Conservation (phyloP, 2,888 invertebrate species). For the Hydroisotoma schaefferi region DNA sequence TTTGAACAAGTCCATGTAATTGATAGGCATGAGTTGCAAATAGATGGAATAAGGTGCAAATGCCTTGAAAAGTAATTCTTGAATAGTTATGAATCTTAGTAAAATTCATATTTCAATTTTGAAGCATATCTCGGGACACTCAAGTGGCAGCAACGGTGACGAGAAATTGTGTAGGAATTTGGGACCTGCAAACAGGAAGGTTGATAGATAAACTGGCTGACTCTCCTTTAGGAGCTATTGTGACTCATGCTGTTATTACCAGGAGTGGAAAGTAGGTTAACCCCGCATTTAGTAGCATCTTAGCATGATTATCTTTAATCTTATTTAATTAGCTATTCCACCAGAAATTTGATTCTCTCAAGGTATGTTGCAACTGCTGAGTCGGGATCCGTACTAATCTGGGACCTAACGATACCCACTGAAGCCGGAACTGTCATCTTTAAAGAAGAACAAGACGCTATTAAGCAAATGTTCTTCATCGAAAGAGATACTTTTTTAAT, state of each 20-base stretch:
- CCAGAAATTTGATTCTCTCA: conserved; percentile 31
- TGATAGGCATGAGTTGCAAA: conserved; percentile 89
- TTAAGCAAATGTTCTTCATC: conserved; percentile 70
- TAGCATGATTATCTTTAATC: background rate
- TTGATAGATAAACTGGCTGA: conserved; percentile 83
- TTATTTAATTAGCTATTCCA: background rate
- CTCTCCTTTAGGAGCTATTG: conserved; percentile 87
- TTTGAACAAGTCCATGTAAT: conserved; percentile 96
- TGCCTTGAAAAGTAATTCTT: background rate
- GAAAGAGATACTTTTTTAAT: conserved; percentile 72
- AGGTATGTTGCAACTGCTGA: conserved; percentile 83
- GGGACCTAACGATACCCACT: conserved; percentile 67
- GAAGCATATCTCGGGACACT: conserved; percentile 70
- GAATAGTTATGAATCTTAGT: background rate
- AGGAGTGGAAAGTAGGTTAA: conserved; percentile 66
- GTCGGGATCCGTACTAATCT: conserved; percentile 83
- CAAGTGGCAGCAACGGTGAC: conserved; percentile 88
- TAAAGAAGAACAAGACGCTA: conserved; percentile 77
- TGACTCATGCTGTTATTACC: conserved; percentile 86
- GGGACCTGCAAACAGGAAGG: conserved; percentile 83
- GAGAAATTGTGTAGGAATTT: conserved; percentile 89
- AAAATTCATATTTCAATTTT: conserved; percentile 29
- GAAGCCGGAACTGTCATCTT: conserved; percentile 60
- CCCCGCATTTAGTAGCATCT: background rate
- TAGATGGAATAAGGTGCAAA: conserved; percentile 77